Evolutionary conservation across 2,888 invertebrate species (phyloP), one percentile per base, ranked within the genome.

Genomic region (Litoditis marina): DNA sequence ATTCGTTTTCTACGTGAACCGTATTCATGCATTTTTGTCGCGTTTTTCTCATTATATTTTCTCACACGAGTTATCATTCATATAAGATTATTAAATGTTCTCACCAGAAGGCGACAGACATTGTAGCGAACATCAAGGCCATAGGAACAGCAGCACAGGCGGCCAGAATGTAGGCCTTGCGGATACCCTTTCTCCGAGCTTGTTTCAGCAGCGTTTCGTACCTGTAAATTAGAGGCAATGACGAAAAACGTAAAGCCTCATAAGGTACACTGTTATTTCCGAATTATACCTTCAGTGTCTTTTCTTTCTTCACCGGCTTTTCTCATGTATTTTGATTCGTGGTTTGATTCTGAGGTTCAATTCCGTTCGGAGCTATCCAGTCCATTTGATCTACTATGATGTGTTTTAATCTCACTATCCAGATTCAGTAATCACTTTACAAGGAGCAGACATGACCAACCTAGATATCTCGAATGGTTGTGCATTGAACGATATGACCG

Each of bases 81-180:
- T n/a, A n/a, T n/a, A n/a, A n/a, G 4, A 28, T 16, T 31, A 49
- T 31, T 53, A 11, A 27, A 56, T 50, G 34, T 52, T 64, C 68
- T 51, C 47, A 80, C 81, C 81, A 81, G 63, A 81, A 81, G 47
- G 78, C 79, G 39, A 81, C 55, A 7, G 76, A 74, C 76, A 81
- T 85, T 8, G 82, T 77, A 6, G 74, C 72, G 67, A 85, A 85
- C 60, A 85, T 79, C 25, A 79, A 71, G 36, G 84, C 73, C 25
- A 85, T 53, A 5, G 72, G 72, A 47, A 69, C 66, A 27, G 72
- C 64, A 25, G 66, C 61, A 19, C 74, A 74, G 52, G 65, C 62
- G 36, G 76, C 73, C 39, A 80, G 68, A 31, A 77, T 60, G 27
- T 73, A 67, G 1, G 83, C 83, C 31, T 83, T 83, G 42, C 78